Base-by-base conservation (phyloP, 30 jellyfish, hydroid and myxozoan species). In the Turritopsis rubra region DNA sequence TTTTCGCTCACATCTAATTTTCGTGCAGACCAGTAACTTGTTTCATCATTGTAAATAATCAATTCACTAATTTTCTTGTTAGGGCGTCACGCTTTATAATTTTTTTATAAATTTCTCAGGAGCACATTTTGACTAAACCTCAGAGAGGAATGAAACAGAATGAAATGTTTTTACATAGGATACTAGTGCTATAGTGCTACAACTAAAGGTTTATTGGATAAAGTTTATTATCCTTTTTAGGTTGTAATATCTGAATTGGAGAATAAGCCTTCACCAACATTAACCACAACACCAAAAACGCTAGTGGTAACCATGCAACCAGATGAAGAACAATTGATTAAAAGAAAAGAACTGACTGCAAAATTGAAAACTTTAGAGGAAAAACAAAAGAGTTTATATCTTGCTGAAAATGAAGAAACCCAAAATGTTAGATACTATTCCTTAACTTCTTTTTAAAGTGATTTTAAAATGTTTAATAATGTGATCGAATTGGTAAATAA, bases 261-360 rank as follows among this genome's bases (percentile, higher is more conserved):
- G 21, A 68, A 68, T 22, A 19, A 68, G 21, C 77, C 77, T n/a
- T 16, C 31, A 68, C 77, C 77, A 68, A 68, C 31, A 9, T 27
- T 68, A 23, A 68, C 21, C 28, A n/a, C 77, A 9, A 68, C 77
- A 9, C 77, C 77, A 16, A 68, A 68, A 19, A 68, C 77, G 21
- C 30, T 68, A 68, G 77, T 68, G 8, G 77, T 68, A 7, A 68
- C 77, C 9, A 68, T 68, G 77, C 28, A n/a, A 27, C 77, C 77
- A 68, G 77, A 68, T 68, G 30, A 19, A 68, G 77, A 68, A 22
- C 28, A n/a, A 22, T 16, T 27, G 19, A 27, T 68, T 19, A 68
- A 68, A 27, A 68, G 77, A 19, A 27, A 23, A 19, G 77, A 68
- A 68, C 19, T 68, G 19, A 68, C 17, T 68, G 16, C 16, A 19